Percentiles rank a stretch among this genome's conserved stretches.
Evolutionary conservation across 2,113 vertebrate species (phyloP).

Genomic region (Scomber japonicus): DNA sequence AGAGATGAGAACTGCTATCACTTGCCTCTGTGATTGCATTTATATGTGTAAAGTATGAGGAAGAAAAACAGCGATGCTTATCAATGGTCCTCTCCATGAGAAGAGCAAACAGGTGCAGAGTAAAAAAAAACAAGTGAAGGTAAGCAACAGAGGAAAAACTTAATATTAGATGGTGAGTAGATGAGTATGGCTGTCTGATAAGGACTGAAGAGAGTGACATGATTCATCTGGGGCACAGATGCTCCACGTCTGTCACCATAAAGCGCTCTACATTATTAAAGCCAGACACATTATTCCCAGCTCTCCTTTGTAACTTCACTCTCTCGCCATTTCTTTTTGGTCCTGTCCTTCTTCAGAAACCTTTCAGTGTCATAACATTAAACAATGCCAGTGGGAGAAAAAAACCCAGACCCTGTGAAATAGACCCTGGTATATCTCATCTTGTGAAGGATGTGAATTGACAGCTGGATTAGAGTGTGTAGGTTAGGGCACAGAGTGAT

Average conservation of each 20-base stretch:
- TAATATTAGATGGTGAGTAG: neutral
- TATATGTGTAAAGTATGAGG: neutral
- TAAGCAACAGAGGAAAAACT: neutral
- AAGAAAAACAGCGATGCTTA: neutral
- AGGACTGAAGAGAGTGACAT: neutral
- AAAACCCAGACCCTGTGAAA: neutral
- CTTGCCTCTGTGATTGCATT: neutral
- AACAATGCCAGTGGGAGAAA: neutral
- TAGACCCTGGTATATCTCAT: neutral
- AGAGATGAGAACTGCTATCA: neutral
- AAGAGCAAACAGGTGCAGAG: neutral
- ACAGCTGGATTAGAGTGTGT: neutral
- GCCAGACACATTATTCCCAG: constrained; percentile 22
- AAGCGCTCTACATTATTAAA: constrained; percentile 24
- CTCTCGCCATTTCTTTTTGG: neutral
- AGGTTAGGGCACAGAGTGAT: neutral
- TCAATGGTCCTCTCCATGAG: neutral
- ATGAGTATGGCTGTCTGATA: constrained; percentile 7
- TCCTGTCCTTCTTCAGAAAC: neutral
- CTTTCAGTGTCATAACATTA: neutral
- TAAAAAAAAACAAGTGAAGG: neutral
- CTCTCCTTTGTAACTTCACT: neutral
- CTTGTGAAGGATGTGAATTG: neutral
- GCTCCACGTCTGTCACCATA: constrained; percentile 28
- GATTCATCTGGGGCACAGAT: constrained; percentile 50